These are phyloP conservation scores for Teleogryllus occipitalis DNA, from an alignment of 1,140 invertebrate genomes.

Conservation along the genomic window DNA sequence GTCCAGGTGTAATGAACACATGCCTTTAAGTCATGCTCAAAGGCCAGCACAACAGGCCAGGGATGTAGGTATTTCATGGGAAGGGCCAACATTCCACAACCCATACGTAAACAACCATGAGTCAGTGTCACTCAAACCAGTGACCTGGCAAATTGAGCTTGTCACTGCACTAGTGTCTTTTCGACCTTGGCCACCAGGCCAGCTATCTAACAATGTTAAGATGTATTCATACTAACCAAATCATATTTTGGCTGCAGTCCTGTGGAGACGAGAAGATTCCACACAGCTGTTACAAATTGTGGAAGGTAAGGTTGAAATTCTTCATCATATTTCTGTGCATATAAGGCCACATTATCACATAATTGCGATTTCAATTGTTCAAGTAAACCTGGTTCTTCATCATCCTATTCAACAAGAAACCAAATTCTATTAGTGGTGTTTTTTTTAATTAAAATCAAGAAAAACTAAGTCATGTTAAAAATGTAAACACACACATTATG, in stretches of 20 bases:
- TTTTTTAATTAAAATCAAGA: background rate
- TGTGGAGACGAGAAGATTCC: constrained; percentile 80
- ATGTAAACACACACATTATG: background rate
- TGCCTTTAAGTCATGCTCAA: too few relatives aligned
- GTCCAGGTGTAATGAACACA: too few relatives aligned
- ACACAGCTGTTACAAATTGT: constrained; percentile 85
- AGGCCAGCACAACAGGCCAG: too few relatives aligned
- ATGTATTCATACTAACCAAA: constrained; percentile 48
- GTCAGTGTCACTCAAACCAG: too few relatives aligned
- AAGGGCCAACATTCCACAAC: too few relatives aligned
- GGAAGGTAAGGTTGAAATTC: constrained; percentile 85
- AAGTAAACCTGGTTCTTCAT: constrained; percentile 81
- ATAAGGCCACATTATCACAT: constrained; percentile 89
- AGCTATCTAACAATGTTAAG: too few relatives aligned
- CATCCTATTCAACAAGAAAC: constrained; percentile 47
- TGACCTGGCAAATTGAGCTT: too few relatives aligned
- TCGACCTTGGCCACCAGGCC: too few relatives aligned
- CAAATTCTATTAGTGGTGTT: background rate
- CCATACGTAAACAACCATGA: too few relatives aligned
- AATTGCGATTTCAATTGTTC: constrained; percentile 91
- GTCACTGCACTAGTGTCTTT: too few relatives aligned
- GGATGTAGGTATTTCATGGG: too few relatives aligned
- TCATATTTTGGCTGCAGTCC: constrained; percentile 86
- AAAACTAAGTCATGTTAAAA: background rate
- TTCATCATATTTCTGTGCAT: constrained; percentile 96